Evolutionary conservation across 2,113 vertebrate genomes (phyloP).

Genomic region (Rafetus swinhoei): DNA sequence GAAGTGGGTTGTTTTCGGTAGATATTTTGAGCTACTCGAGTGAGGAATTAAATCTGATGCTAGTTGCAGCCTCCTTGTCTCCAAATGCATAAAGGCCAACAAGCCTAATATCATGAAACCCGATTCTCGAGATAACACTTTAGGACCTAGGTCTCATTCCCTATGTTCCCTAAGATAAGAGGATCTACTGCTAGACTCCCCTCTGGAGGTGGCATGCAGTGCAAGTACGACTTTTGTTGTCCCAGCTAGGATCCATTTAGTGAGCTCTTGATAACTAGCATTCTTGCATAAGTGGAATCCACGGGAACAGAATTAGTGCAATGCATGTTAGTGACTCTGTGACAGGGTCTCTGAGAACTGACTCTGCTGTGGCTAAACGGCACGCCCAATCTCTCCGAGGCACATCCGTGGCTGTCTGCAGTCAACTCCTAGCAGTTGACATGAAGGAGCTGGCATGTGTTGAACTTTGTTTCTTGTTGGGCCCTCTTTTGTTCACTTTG

Average conservation of each 20-base stretch:
- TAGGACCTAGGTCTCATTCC: not conserved
- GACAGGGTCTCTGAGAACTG: slow-evolving; percentile 21
- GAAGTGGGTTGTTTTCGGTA: not conserved
- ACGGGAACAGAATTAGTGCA: not conserved
- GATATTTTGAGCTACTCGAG: not conserved
- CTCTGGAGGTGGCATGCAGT: not conserved
- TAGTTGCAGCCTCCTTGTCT: not conserved
- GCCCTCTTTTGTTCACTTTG: not conserved
- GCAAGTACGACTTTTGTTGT: not conserved
- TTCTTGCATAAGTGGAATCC: not conserved
- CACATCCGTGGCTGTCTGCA: slow-evolving; percentile 33
- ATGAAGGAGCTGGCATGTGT: slow-evolving; percentile 32
- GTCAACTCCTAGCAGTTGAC: slow-evolving; percentile 50
- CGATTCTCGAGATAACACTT: not conserved
- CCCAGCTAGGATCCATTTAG: not conserved
- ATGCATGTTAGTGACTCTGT: not conserved
- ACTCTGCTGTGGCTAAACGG: slow-evolving; percentile 14
- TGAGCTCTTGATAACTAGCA: not conserved
- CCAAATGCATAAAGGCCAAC: not conserved
- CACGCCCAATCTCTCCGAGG: not conserved
- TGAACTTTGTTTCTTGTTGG: not conserved
- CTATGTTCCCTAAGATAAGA: not conserved
- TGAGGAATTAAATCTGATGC: not conserved
- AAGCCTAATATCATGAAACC: not conserved
- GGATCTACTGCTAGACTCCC: not conserved